Conservation (phyloP, 1,140 invertebrate genomes). For the Diabrotica virgifera region DNA sequence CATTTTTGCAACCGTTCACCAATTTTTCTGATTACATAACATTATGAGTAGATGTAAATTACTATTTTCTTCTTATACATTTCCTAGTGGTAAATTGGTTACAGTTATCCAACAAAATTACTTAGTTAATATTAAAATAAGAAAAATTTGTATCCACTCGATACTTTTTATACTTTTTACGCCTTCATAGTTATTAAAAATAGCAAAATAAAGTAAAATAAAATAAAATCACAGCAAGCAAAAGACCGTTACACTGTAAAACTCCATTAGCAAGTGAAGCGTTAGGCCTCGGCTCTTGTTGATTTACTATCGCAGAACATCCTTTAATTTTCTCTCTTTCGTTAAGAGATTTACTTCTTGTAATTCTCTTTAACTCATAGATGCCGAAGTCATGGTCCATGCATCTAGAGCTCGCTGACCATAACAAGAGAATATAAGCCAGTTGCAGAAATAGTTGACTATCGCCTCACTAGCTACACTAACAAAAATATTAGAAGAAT, state of each 20-base stretch:
- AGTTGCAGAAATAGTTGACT: neutral
- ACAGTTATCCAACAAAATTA: too few relatives aligned
- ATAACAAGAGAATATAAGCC: constrained; percentile 2
- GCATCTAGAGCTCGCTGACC: neutral
- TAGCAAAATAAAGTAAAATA: neutral
- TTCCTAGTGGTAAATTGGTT: too few relatives aligned
- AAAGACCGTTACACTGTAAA: neutral
- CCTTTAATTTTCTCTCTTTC: constrained; percentile 2
- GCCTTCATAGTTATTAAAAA: too few relatives aligned
- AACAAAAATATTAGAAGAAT: too few relatives aligned
- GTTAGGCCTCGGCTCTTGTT: neutral
- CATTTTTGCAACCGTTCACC: too few relatives aligned
- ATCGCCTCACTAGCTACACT: too few relatives aligned
- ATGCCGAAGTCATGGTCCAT: constrained; percentile 1
- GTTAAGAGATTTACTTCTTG: constrained; percentile 2
- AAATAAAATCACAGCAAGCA: neutral
- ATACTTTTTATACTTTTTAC: too few relatives aligned
- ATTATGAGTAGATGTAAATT: too few relatives aligned
- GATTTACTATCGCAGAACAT: constrained; percentile 2
- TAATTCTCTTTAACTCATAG: constrained; percentile 1
- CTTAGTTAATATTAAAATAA: too few relatives aligned
- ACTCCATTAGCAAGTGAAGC: constrained; percentile 1
- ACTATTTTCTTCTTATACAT: too few relatives aligned
- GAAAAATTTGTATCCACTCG: too few relatives aligned
- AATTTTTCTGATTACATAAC: too few relatives aligned